Base-by-base conservation (phyloP, 2,797 vertebrate species). In the Enteromius paludinosus region DNA sequence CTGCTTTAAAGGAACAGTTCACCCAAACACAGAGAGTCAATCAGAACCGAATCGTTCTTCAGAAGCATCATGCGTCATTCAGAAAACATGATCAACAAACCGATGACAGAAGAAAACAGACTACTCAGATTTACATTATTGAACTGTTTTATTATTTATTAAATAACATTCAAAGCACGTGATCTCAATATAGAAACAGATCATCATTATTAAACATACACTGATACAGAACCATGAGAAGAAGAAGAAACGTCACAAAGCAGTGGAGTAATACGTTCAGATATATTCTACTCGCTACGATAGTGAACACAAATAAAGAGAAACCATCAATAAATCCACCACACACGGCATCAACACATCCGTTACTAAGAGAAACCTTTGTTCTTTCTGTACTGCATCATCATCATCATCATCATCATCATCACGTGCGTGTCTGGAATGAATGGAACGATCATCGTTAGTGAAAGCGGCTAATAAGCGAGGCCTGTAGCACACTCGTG, bases 271-370 rank as follows among this genome's bases (percentile, higher is more conserved):
- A 79, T 47, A 47, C 1, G 12, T 23, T 28, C 38, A 77, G 71
- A 89, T 91, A 91, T 91, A 90, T 88, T 87, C 93, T 95, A 93
- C 91, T 85, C 87, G 87, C 93, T 94, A 93, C 88, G 88, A 93
- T 92, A 91, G 91, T 90, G 89, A 86, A 88, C 87, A 91, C 84
- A 89, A 90, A 89, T 66, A 93, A 78, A 91, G 89, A 92, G 90
- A 89, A 94, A 90, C 92, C 88, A 88, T 94, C 92, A 94, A 95
- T 94, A 95, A 94, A 95, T 95, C 92, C 94, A 94, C 92, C 92
- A 93, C 84, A 93, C 92, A 94, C 93, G 92, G 92, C 90, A 90
- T 25, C 25, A 43, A 70, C 41, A 93, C 89, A 91, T 89, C 89
- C 86, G 89, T 89, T 71, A 85, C 38, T 75, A 92, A 92, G 93